Base-by-base conservation (phyloP, 2,888 invertebrate genomes). In the Oligia fasciuncula region DNA sequence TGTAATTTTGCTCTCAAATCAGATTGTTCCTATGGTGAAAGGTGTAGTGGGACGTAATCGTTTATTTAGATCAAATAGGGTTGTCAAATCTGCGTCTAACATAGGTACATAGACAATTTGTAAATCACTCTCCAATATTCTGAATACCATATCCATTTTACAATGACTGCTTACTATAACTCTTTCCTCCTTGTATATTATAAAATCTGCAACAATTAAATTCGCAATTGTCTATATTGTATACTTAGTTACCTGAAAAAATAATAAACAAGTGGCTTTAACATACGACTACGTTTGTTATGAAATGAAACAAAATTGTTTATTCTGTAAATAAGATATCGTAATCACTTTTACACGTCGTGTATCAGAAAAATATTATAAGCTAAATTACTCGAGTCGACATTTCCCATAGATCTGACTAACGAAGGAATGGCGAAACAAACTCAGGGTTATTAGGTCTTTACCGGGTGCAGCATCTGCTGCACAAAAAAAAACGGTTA, bases 71-170 rank as follows among this genome's bases (percentile, higher is more conserved):
- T 51, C 23, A 35, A 35, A n/a, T 70, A 23, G 2, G 5, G 9
- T 62, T 13, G 0, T 29, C 17, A 72, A 29, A 29, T 43, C 19
- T 19, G n/a, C 51, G 4, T 17, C n/a, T n/a, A n/a, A 29, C 9
- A 13, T 43, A n/a, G 8, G 68, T 46, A 67, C 3, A 4, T 29
- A n/a, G 14, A 68, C 17, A 43, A 29, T 29, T 43, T 43, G 2
- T 43, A 54, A 65, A 57, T 72, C 63, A 62, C 62, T 62, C 13
- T 5, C 29, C 14, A 1, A n/a, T 19, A 14, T 72, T 29, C 19
- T 57, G 1, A 46, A 46, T 80, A 23, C 80, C 80, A 76, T 23
- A 81, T 80, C 80, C 62, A 75, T 68, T 80, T 62, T 23, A 62
- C 46, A 67, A 73, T 23, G 2, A 4, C 35, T 40, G 9, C 29